Evolutionary conservation across 2,113 vertebrate genomes (phyloP), one percentile per base, ranked within the genome.

Genomic region (Agapornis roseicollis): DNA sequence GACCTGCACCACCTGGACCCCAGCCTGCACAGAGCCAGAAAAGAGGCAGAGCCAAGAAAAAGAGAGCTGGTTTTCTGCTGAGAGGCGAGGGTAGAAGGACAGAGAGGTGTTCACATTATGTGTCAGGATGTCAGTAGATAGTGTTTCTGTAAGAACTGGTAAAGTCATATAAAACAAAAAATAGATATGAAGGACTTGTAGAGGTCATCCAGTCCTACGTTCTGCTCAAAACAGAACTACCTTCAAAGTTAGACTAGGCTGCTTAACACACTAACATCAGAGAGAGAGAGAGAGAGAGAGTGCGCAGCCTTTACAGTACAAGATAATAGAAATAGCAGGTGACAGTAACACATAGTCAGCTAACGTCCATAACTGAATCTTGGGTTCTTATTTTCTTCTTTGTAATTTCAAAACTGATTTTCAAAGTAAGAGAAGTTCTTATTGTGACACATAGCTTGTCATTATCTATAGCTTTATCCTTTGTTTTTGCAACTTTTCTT

Each of bases 251-350:
- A 80, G 37, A 49, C 55, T 58, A 80, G 7, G 20, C 47, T 71
- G 52, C 35, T 84, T 47, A 77, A 85, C 35, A 68, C 47, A 64
- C 22, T 89, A n/a, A 52, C 42, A 71, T 68, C 47, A 93, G 55
- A 90, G 33, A 89, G 4, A 3, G 49, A 85, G 27, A n/a, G n/a
- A n/a, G n/a, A 93, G 55, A 90, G 33, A 89, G 23, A 71, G 60
- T 80, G 42, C 11, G 47, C 41, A 64, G 60, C 13, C 46, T 94
- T 93, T 88, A 56, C 47, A 17, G 10, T 24, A 44, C 13, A 65
- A 89, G 91, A 91, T 68, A 93, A 91, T 55, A 83, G 82, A 94
- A 82, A 88, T 73, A 82, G 55, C 46, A 94, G 68, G 49, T 11
- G 82, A 60, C 23, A 58, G 58, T 58, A 77, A 77, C 41, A 88